Evolutionary conservation across 2,888 invertebrate species (phyloP).

Genomic region (Congeria kusceri): DNA sequence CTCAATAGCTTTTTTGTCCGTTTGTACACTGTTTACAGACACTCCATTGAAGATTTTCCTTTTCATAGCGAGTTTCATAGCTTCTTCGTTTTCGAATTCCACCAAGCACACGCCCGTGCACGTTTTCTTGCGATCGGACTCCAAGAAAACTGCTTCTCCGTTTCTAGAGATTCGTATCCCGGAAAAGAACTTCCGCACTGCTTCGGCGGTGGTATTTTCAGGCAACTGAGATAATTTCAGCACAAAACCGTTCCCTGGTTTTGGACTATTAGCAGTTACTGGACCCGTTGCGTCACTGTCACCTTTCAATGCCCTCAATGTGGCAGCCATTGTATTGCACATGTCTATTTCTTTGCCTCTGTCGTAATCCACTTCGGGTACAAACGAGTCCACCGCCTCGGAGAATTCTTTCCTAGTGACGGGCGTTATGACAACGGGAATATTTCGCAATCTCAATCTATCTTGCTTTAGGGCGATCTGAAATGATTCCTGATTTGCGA

Average conservation of each 20-base stretch:
- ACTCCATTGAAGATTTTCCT: conserved; percentile 83
- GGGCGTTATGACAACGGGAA: conserved; percentile 89
- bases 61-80: conserved; percentile 90
- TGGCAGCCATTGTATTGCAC: conserved; percentile 54
- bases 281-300: conserved; percentile 15
- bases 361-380: conserved; percentile 45
- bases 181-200: conserved; percentile 97
- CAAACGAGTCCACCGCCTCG: conserved; percentile 89
- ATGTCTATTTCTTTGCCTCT: conserved; percentile 36
- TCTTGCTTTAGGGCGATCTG: conserved; percentile 89
- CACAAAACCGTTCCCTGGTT: conserved; percentile 38
- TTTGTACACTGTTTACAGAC: conserved; percentile 63
- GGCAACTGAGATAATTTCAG: conserved; percentile 71
- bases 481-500: conserved; percentile 90
- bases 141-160: conserved; percentile 88
- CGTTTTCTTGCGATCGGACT: conserved; percentile 81
- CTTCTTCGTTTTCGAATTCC: conserved; percentile 91
- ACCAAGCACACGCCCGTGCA: conserved; percentile 91
- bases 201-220: conserved; percentile 84
- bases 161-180: conserved; percentile 91
- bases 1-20: conserved; percentile 68
- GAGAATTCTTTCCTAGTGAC: conserved; percentile 92
- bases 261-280: not conserved
- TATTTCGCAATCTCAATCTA: conserved; percentile 89
- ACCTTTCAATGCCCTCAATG: conserved; percentile 48